Conservation (phyloP, 2,797 vertebrate genomes). For the Crax fasciolata region DNA sequence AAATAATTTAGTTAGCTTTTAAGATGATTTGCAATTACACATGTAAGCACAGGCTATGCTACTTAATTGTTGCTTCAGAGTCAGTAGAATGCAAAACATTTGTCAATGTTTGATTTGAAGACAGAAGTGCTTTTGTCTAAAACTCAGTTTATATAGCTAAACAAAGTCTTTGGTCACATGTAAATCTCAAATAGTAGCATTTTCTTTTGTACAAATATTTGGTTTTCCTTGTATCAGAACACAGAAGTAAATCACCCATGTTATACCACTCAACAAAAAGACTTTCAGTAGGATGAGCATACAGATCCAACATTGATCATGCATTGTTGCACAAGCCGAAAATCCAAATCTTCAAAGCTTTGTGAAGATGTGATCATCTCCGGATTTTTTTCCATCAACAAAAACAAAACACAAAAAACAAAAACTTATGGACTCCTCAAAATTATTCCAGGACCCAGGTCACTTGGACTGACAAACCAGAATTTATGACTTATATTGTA, state of each 20-base stretch:
- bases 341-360: neutral
- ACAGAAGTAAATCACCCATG: neutral
- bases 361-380: neutral
- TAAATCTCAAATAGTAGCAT: neutral
- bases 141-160: neutral
- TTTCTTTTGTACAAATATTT: neutral
- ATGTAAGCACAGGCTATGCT: neutral
- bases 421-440: too few species aligned
- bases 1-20: slow-evolving; percentile 14
- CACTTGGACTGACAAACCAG: neutral
- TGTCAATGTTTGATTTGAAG: neutral
- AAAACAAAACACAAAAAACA: too few species aligned
- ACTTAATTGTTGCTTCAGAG: slow-evolving; percentile 13
- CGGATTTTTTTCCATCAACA: neutral
- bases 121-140: neutral
- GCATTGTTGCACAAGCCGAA: neutral
- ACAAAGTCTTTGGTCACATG: neutral
- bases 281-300: neutral
- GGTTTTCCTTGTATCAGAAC: neutral
- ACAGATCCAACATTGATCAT: neutral
- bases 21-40: neutral
- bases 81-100: neutral
- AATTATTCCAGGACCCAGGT: neutral
- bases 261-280: neutral
- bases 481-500: neutral